Evolutionary conservation across 2,888 invertebrate species (phyloP).

Genomic region (Colostygia pectinataria): DNA sequence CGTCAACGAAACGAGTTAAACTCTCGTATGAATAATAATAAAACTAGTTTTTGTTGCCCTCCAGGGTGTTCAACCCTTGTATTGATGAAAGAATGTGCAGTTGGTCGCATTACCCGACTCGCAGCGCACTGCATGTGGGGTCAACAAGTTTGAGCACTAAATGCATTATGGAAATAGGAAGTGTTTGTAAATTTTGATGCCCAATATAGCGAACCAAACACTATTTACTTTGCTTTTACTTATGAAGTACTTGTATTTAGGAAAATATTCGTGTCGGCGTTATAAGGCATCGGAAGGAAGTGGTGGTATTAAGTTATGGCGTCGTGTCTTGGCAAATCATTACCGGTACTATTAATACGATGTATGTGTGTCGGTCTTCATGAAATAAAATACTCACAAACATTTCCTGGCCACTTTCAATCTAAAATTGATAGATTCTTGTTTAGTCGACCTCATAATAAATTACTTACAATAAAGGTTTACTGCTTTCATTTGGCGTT

Average conservation of each 20-base stretch:
- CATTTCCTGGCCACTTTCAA: conserved; percentile 64
- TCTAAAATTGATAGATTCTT: conserved; percentile 54
- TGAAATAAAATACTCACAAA: conserved; percentile 56
- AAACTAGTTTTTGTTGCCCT: conserved; percentile 65
- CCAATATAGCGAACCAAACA: conserved; percentile 34
- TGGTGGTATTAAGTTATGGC: conserved; percentile 70
- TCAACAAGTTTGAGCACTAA: conserved; percentile 65
- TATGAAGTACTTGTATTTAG: conserved; percentile 36
- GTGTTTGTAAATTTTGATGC: conserved; percentile 40
- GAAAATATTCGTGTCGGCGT: conserved; percentile 30
- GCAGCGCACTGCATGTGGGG: conserved; percentile 62
- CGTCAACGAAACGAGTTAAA: conserved; percentile 58
- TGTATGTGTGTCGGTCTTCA: conserved; percentile 43
- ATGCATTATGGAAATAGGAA: conserved; percentile 59
- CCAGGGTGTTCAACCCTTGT: conserved; percentile 73
- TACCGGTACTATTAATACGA: conserved; percentile 51
- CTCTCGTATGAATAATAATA: conserved; percentile 72
- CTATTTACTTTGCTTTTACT: conserved; percentile 6
- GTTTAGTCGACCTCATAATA: conserved; percentile 48
- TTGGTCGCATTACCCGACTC: conserved; percentile 52
- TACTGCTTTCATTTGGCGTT: conserved; percentile 53
- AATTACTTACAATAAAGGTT: conserved; percentile 59
- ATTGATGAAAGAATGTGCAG: conserved; percentile 71
- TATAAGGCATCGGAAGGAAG: conserved; percentile 82
- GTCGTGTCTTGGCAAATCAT: conserved; percentile 68